Evolutionary conservation across 2,113 vertebrate species (phyloP).

Genomic region (Percopsis transmontana): DNA sequence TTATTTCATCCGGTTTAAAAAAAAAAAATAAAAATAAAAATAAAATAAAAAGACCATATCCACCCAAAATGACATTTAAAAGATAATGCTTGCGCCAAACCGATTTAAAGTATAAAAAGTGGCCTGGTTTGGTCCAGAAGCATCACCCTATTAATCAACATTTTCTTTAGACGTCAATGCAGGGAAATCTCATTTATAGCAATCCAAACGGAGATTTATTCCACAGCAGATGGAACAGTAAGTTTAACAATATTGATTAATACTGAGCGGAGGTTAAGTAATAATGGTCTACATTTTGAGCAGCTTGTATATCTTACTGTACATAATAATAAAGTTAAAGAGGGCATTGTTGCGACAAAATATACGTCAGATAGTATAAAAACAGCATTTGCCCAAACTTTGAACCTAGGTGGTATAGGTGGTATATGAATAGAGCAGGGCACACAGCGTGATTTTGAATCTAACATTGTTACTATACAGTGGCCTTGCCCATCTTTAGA

Average conservation of each 20-base stretch:
- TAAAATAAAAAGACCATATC: no score
- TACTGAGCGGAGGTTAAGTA: constrained; percentile 26
- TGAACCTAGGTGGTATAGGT: background rate
- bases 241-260: constrained; percentile 8
- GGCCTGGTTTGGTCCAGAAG: background rate
- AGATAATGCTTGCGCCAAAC: background rate
- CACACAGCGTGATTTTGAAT: no score
- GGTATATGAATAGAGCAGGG: no score
- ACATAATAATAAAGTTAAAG: background rate
- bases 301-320: background rate
- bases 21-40: no score
- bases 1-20: no score
- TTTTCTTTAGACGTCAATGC: background rate
- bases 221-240: background rate
- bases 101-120: background rate
- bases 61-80: background rate
- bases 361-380: background rate
- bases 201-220: background rate
- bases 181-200: background rate
- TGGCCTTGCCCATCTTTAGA: constrained; percentile 31
- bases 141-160: background rate
- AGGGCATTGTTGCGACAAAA: background rate
- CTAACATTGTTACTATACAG: constrained; percentile 11
- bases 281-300: background rate
- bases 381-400: background rate